Conservation (phyloP, 30 jellyfish, hydroid and myxozoan species). For the Nemopilema nomurai region DNA sequence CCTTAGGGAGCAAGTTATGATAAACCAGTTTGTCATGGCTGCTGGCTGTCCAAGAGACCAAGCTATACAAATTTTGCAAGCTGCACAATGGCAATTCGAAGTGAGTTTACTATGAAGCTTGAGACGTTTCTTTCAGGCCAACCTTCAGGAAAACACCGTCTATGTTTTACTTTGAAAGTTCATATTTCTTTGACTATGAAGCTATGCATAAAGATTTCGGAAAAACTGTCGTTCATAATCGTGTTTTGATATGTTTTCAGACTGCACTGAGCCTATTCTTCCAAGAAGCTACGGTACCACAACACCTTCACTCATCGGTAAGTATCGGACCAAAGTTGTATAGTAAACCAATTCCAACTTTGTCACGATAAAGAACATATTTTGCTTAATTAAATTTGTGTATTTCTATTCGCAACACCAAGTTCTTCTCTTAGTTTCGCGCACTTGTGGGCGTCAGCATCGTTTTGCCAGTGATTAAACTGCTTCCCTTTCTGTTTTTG, state of each 20-base stretch:
- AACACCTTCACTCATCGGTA: conserved; percentile 89
- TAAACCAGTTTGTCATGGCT: conserved; percentile 98
- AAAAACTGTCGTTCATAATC: neutral
- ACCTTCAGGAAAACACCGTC: neutral
- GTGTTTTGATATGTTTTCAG: conserved; percentile 43
- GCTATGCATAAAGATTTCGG: neutral
- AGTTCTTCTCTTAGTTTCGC: no score
- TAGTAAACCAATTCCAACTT: neutral
- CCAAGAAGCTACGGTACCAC: conserved; percentile 95
- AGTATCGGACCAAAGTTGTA: conserved; percentile 10
- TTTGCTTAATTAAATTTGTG: neutral
- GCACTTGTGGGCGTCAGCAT: no score
- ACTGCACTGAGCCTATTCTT: conserved; percentile 94
- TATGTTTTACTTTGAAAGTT: neutral
- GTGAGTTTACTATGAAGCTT: no score
- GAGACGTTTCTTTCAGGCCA: neutral
- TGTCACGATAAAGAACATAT: neutral
- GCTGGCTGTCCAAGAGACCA: conserved; percentile 99
- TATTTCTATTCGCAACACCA: no score
- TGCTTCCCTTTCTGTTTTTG: no score
- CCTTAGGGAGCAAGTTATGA: conserved; percentile 98
- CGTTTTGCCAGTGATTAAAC: no score
- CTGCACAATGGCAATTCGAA: conserved; percentile 99
- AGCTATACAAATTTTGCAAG: conserved; percentile 96
- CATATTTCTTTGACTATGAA: neutral